These are phyloP conservation scores for Lota lota DNA, from an alignment of 2,113 vertebrate genomes.

Conservation along the genomic window DNA sequence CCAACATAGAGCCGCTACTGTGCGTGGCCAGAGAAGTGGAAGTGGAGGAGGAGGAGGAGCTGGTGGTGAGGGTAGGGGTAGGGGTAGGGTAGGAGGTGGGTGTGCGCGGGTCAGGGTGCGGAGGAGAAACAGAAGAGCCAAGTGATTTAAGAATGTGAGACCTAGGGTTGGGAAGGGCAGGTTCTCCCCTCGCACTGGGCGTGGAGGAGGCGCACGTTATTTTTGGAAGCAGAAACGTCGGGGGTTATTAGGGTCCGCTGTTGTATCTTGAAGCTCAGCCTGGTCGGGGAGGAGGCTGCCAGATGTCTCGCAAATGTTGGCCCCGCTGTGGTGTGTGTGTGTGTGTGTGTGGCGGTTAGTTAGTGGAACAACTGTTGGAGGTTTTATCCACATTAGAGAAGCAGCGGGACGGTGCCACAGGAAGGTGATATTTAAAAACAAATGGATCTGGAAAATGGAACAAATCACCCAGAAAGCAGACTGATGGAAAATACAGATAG, in stretches of 20 bases:
- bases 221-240: constrained; percentile 51
- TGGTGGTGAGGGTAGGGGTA: constrained; percentile 32
- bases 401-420: constrained; percentile 7
- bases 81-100: neutral
- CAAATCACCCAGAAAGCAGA: constrained; percentile 1
- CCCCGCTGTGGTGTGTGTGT: constrained; percentile 31
- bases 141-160: constrained; percentile 49
- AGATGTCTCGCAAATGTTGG: constrained; percentile 52
- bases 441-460: neutral
- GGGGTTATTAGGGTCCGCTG: constrained; percentile 50
- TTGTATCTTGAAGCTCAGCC: constrained; percentile 10
- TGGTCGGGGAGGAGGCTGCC: constrained; percentile 6
- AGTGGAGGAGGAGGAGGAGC: neutral
- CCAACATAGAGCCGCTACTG: constrained; percentile 63
- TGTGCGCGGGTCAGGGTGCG: neutral
- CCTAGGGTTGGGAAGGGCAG: neutral
- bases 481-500: constrained; percentile 16
- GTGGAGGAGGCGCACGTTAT: constrained; percentile 54
- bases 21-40: constrained; percentile 45
- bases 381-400: constrained; percentile 20
- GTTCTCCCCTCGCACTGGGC: constrained; percentile 13
- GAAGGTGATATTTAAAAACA: constrained; percentile 20
- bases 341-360: constrained; percentile 26
- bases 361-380: constrained; percentile 53
- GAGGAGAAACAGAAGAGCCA: neutral